These are phyloP conservation scores for Osmerus mordax DNA, from an alignment of 2,113 vertebrate species.

Conservation along the genomic window DNA sequence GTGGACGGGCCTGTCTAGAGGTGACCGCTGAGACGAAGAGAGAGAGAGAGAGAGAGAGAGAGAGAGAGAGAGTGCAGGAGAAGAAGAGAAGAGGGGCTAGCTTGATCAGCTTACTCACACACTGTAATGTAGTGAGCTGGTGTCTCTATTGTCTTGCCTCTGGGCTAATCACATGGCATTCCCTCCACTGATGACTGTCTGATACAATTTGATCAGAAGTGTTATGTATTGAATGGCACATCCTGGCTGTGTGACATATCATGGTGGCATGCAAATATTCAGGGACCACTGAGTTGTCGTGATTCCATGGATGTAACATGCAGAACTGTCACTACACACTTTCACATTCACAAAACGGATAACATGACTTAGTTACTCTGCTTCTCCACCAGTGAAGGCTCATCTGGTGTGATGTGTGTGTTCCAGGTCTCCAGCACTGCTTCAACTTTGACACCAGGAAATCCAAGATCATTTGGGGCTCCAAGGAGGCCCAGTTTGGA, in stretches of 20 bases:
- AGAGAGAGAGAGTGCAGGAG: neutral
- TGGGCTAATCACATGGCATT: neutral
- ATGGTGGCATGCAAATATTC: too few relatives aligned
- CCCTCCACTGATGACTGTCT: too few relatives aligned
- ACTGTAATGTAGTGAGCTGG: slow-evolving; percentile 1
- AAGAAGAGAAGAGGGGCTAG: neutral
- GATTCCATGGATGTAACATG: too few relatives aligned
- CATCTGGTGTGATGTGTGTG: slow-evolving; percentile 25
- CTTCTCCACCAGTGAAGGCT: too few relatives aligned
- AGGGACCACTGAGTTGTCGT: too few relatives aligned
- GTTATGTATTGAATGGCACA: too few relatives aligned
- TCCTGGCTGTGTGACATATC: too few relatives aligned
- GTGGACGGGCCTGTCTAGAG: neutral
- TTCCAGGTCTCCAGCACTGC: slow-evolving; percentile 72
- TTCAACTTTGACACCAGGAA: slow-evolving; percentile 88
- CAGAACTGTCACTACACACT: too few relatives aligned
- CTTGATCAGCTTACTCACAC: neutral
- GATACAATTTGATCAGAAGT: too few relatives aligned
- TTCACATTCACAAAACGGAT: too few relatives aligned
- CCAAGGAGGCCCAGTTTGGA: slow-evolving; percentile 83
- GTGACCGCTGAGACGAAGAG: neutral
- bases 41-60: neutral
- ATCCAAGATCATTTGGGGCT: slow-evolving; percentile 78
- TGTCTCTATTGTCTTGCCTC: neutral
- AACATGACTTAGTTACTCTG: too few relatives aligned